Percentiles rank a stretch among this genome's conserved stretches.
Conservation (phyloP, 2,888 invertebrate species). For the Chloromyia formosa region DNA sequence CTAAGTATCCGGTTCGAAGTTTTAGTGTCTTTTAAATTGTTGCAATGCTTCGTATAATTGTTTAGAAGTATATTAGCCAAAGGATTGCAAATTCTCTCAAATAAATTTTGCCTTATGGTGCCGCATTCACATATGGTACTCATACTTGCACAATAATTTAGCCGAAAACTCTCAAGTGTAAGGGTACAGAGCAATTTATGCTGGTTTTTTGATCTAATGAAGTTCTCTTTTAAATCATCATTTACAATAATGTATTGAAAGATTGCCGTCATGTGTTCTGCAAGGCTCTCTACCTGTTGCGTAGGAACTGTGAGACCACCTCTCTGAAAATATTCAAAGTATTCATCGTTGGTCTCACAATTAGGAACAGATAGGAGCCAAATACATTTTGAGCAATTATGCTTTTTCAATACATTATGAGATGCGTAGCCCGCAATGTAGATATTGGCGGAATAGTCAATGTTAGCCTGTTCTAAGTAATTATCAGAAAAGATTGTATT, state of each 20-base stretch:
- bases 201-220: neutral
- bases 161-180: neutral
- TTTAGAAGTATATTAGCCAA: neutral
- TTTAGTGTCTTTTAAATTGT: neutral
- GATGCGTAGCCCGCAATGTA: neutral
- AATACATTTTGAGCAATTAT: neutral
- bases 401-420: neutral
- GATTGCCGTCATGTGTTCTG: neutral
- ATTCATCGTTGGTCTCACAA: neutral
- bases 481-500: no score
- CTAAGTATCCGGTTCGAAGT: no score
- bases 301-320: neutral
- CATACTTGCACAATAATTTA: neutral
- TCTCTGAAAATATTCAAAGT: neutral
- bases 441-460: neutral
- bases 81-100: neutral
- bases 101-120: neutral
- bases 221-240: neutral
- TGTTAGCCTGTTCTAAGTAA: no score
- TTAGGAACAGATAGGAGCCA: neutral
- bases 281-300: neutral
- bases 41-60: neutral
- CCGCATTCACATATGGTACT: neutral
- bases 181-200: neutral
- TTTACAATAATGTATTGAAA: neutral